phyloP scores from a whole-genome alignment of 2,888 invertebrate species.

The Ophioninae sp. region DNA sequence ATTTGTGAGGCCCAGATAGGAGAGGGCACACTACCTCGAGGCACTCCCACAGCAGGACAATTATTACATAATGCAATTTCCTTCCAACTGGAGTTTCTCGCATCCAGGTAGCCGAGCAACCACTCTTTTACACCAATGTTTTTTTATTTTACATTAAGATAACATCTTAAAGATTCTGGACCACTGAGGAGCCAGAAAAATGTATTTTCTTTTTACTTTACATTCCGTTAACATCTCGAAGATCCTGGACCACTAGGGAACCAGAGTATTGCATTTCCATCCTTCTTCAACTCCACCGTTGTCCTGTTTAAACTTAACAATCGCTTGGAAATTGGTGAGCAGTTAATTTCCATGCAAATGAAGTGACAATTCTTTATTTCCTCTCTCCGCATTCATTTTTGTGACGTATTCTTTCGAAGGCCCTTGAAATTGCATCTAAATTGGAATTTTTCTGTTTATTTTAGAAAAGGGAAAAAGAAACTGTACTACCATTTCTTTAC shows the following conservation, averaged over 20 bases:
- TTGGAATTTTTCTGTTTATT: not conserved
- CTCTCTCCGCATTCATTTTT: not conserved
- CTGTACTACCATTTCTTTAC: not conserved
- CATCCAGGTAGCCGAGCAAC: slow-evolving; percentile 61
- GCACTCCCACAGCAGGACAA: slow-evolving; percentile 80
- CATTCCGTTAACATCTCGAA: slow-evolving; percentile 49
- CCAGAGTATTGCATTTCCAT: not conserved
- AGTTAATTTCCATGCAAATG: not conserved
- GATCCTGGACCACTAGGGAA: slow-evolving; percentile 34
- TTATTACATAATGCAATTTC: slow-evolving; percentile 81
- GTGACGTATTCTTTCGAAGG: not conserved
- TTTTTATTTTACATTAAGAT: slow-evolving; percentile 52
- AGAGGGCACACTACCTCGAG: slow-evolving; percentile 65
- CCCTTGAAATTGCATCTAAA: no score
- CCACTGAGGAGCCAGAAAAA: slow-evolving; percentile 29
- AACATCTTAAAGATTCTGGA: slow-evolving; percentile 46
- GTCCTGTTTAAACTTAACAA: slow-evolving; percentile 31
- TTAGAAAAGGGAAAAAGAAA: not conserved
- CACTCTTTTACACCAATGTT: not conserved
- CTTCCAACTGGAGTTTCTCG: slow-evolving; percentile 71
- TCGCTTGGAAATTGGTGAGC: slow-evolving; percentile 24
- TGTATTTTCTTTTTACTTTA: slow-evolving; percentile 47
- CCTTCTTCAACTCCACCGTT: slow-evolving; percentile 47
- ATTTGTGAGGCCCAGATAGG: slow-evolving; percentile 33
- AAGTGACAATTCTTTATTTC: not conserved